Evolutionary conservation across 1,140 invertebrate species (phyloP), one percentile per base, ranked within the genome.

Genomic region (Ips nitidus): DNA sequence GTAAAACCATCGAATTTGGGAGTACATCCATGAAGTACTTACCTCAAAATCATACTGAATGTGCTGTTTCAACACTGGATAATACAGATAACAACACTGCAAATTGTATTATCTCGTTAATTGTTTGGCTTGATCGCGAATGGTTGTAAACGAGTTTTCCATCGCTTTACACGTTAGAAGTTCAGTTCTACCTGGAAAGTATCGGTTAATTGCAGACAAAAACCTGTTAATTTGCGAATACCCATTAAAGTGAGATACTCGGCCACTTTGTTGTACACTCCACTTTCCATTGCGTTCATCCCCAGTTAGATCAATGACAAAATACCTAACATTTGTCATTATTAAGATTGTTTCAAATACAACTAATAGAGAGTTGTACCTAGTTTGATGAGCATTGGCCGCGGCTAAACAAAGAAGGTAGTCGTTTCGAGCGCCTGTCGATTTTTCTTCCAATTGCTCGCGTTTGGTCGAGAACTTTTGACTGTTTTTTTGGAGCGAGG

Each of bases 311-410:
- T 98, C 96, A 65, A 93, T 89, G 63, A 93, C 88, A 81, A 95
- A 98, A 80, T 97, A 98, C 61, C 77, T 73, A 36, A 22, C 8
- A 39, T 8, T 22, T 3, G 38, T 37, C n/a, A 56, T 4, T 37
- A 7, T 2, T 56, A 3, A n/a, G n/a, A 41, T 3, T 1, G 38
- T 59, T 59, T 59, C n/a, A n/a, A n/a, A n/a, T n/a, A n/a, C 8
- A 6, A 42, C 37, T 22, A 22, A 5, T 22, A 38, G 1, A n/a
- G 37, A 1, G 37, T 55, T 22, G 38, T 7, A 72, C 63, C 94
- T 89, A 76, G 91, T 93, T 83, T 97, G 90, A 83, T 98, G 96
- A 50, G 96, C 95, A 81, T 98, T 98, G 38, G 94, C 93, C n/a
- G 94, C 91, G 0, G 94, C 91, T 64, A 98, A 85, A 77, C 91